Percentiles rank a stretch among this genome's conserved stretches.
Evolutionary conservation across 2,888 invertebrate genomes (phyloP).

Genomic region (Archips crataeganus): DNA sequence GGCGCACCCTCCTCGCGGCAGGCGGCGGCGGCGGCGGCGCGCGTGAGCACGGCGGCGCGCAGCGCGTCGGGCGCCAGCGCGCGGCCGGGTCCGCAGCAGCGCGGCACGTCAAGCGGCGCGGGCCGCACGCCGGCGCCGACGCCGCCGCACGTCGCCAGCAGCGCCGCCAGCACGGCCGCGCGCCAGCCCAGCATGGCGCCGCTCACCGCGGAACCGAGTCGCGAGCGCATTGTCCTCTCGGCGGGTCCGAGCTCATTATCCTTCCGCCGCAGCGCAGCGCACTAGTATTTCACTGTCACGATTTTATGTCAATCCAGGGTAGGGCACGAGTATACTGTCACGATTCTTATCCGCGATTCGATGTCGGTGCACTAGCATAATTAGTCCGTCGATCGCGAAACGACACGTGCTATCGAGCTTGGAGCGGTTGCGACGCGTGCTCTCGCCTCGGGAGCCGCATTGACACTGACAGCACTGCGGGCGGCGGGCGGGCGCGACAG

Average conservation of each 20-base stretch:
- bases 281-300: constrained; percentile 9
- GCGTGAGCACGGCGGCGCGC: constrained; percentile 47
- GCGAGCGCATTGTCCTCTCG: constrained; percentile 28
- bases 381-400: constrained; percentile 37
- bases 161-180: constrained; percentile 60
- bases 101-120: constrained; percentile 68
- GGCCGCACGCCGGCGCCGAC: constrained; percentile 64
- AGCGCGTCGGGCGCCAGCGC: constrained; percentile 65
- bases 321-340: constrained; percentile 10
- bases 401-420: constrained; percentile 62
- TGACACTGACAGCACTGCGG: constrained; percentile 46
- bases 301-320: constrained; percentile 24
- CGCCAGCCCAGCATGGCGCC: constrained; percentile 50
- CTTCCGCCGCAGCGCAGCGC: not conserved
- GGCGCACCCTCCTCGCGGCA: constrained; percentile 54
- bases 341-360: constrained; percentile 3
- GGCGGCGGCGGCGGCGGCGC: constrained; percentile 52
- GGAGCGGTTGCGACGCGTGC: constrained; percentile 50
- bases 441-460: constrained; percentile 54
- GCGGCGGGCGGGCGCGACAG: constrained; percentile 28
- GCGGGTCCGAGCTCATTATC: constrained; percentile 31
- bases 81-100: constrained; percentile 85
- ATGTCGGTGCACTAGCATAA: constrained; percentile 15
- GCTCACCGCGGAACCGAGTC: constrained; percentile 46
- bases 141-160: constrained; percentile 52